These are phyloP conservation scores for Vulpes vulpes DNA, from an alignment of 2,113 vertebrate genomes.

Conservation along the genomic window DNA sequence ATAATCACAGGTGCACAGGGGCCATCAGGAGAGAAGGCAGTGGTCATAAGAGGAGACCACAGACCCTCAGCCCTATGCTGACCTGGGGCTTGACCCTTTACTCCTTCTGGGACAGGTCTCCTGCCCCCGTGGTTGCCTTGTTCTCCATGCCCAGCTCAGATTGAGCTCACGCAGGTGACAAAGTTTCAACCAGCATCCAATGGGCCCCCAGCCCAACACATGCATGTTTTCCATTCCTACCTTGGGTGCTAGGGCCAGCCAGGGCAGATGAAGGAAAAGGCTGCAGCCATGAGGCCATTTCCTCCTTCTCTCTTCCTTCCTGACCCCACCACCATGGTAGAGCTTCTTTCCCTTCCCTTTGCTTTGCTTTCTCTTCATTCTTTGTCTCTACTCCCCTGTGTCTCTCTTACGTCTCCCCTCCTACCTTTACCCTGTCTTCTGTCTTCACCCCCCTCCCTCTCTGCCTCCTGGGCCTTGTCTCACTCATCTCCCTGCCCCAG, in stretches of 20 bases:
- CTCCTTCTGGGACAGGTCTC: neutral
- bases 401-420: too few species aligned
- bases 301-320: neutral
- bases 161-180: neutral
- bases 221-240: neutral
- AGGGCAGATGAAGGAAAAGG: neutral
- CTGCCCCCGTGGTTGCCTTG: neutral
- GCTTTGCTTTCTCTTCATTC: neutral
- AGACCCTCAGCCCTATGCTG: neutral
- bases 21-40: constrained; percentile 29
- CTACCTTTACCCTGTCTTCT: too few species aligned
- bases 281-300: neutral
- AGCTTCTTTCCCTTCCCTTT: neutral
- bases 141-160: neutral
- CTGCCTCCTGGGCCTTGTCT: too few species aligned
- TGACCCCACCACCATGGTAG: neutral
- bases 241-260: neutral
- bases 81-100: neutral
- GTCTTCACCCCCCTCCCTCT: too few species aligned
- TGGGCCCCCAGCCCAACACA: neutral
- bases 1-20: constrained; percentile 86
- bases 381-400: neutral
- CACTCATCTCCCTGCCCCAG: too few species aligned
- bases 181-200: neutral
- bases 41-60: neutral